These are phyloP conservation scores for Caradrina kadenii DNA, from an alignment of 2,888 invertebrate species.

Conservation along the genomic window DNA sequence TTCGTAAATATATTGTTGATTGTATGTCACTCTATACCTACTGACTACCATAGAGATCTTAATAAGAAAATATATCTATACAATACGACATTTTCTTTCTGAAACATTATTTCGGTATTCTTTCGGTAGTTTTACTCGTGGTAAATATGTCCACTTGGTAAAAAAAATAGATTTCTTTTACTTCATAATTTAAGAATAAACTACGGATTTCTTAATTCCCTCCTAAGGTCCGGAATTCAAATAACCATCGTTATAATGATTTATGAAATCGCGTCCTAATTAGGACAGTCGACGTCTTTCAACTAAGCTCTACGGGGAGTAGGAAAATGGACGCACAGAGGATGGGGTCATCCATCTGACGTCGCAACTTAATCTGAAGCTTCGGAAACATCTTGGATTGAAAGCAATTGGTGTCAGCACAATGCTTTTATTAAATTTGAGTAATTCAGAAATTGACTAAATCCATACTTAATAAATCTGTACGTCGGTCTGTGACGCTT, in stretches of 20 bases:
- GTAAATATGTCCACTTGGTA: not conserved
- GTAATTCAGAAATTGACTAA: not conserved
- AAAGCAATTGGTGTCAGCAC: constrained; percentile 42
- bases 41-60: constrained; percentile 20
- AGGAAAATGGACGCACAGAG: constrained; percentile 69
- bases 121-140: constrained; percentile 6
- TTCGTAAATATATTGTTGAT: constrained; percentile 47
- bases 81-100: constrained; percentile 24
- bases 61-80: constrained; percentile 37
- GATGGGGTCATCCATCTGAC: constrained; percentile 69
- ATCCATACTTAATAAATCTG: no score
- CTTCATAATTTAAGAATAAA: constrained; percentile 46
- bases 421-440: constrained; percentile 16
- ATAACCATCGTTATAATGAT: constrained; percentile 79
- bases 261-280: constrained; percentile 79
- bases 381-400: constrained; percentile 58
- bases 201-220: constrained; percentile 59
- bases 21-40: constrained; percentile 11
- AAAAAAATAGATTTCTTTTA: constrained; percentile 11
- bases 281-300: constrained; percentile 79
- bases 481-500: no score
- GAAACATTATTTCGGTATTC: constrained; percentile 18
- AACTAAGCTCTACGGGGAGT: constrained; percentile 71
- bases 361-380: constrained; percentile 62
- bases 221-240: constrained; percentile 65